Conservation (phyloP, 2,113 vertebrate species). For the Cyprinus carpio region DNA sequence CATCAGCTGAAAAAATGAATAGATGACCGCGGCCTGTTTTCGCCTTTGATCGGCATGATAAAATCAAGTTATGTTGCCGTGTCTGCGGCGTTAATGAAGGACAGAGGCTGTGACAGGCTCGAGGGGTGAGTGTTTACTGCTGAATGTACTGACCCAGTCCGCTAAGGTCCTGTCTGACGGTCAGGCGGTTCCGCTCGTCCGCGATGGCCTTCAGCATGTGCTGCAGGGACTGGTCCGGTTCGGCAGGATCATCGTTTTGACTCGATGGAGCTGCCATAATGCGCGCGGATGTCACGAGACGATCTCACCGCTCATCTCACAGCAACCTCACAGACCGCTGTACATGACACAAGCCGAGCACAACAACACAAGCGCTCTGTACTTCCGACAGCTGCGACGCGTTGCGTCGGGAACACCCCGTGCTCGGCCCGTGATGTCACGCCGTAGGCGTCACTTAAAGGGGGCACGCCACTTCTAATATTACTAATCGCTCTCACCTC, state of each 20-base stretch:
- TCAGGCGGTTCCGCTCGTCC: constrained; percentile 84
- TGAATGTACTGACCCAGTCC: constrained; percentile 73
- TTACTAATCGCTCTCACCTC: not conserved
- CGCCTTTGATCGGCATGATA: not conserved
- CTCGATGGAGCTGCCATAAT: constrained; percentile 78
- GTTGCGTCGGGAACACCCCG: not conserved
- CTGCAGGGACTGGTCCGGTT: constrained; percentile 83
- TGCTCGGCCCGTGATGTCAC: constrained; percentile 7
- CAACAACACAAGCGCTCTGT: not conserved
- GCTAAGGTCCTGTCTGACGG: constrained; percentile 82
- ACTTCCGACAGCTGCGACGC: constrained; percentile 34
- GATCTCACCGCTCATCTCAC: constrained; percentile 19
- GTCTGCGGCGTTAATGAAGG: no score
- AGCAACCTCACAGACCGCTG: no score
- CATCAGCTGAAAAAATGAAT: not conserved
- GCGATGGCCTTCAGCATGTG: constrained; percentile 89
- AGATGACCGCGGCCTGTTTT: not conserved
- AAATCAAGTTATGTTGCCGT: not conserved
- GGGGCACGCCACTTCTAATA: not conserved
- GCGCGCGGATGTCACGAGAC: constrained; percentile 70
- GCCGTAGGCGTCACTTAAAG: not conserved
- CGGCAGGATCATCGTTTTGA: constrained; percentile 73
- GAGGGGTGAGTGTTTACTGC: not conserved
- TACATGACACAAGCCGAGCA: constrained; percentile 30
- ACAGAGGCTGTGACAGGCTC: not conserved